phyloP scores from a whole-genome alignment of 2,797 vertebrate genomes.

The Chelonia mydas region DNA sequence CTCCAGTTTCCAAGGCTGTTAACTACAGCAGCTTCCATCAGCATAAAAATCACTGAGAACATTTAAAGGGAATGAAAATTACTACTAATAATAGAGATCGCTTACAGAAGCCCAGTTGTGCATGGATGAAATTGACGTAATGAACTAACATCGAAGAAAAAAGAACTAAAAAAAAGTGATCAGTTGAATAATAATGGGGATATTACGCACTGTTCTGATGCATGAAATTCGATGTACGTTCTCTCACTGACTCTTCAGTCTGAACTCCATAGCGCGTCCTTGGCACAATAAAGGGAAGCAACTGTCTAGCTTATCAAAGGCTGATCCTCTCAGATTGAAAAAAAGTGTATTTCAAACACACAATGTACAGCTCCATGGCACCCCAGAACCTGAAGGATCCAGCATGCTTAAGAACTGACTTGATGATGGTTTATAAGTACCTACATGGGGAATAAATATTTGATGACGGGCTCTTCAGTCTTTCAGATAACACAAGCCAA shows the following conservation, averaged over 20 bases:
- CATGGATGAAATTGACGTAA: not conserved
- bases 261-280: not conserved
- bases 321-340: not conserved
- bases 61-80: not conserved
- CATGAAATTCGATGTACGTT: not conserved
- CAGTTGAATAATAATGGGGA: not conserved
- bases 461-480: not conserved
- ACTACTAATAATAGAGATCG: not conserved
- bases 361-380: not conserved
- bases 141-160: not conserved
- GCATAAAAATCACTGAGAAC: not conserved
- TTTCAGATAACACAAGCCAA: not conserved
- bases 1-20: not conserved
- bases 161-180: not conserved
- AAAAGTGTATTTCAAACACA: not conserved
- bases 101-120: not conserved
- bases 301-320: not conserved
- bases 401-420: not conserved
- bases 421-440: not conserved
- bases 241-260: not conserved
- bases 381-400: not conserved
- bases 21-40: not conserved
- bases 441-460: not conserved
- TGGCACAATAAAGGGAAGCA: not conserved
- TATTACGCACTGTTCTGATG: not conserved